Evolutionary conservation across 2,888 invertebrate genomes (phyloP), one percentile per base, ranked within the genome.

Genomic region (Aspidiotus destructor): DNA sequence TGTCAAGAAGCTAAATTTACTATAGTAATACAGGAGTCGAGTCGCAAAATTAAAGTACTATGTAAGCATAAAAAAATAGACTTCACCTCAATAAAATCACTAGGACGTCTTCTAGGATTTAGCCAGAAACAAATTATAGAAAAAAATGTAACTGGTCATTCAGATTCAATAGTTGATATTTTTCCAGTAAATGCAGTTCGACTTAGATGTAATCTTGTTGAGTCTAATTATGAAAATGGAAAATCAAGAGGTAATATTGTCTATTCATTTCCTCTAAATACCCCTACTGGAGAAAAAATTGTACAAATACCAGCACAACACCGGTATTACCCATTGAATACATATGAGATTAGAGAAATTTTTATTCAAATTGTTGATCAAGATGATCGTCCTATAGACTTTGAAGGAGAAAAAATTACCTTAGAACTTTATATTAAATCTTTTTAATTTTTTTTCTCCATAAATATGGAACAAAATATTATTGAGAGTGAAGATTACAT

Each of bases 191-290:
- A 60, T 40, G 41, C 17, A 60, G 17, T 64, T 57, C 42, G 57
- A 64, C 44, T 64, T 55, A 55, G 54, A 64, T 64, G 55, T 52
- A 64, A 64, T 64, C 55, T 64, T 28, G 53, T 64, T 64, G 64
- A 64, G 53, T 64, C 57, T 17, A 64, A 48, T 48, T 48, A 48
- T 48, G 48, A 48, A 48, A 48, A 48, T 48, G 48, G 48, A 48
- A 48, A 48, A 48, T 48, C 48, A 48, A 48, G 48, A 48, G 48
- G 48, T 11, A 48, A 48, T 48, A 16, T 40, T 60, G 60, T 60
- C 41, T 40, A 60, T 60, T 16, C 41, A 60, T 60, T 60, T 60
- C 60, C 60, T 60, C 17, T 40, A 15, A 28, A 60, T 40, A 60
- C 41, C n/a, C 60, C 16, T 17, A 48, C 48, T 48, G 48, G 48